Evolutionary conservation across 2,888 invertebrate genomes (phyloP).

Genomic region (Cantharis nigra): DNA sequence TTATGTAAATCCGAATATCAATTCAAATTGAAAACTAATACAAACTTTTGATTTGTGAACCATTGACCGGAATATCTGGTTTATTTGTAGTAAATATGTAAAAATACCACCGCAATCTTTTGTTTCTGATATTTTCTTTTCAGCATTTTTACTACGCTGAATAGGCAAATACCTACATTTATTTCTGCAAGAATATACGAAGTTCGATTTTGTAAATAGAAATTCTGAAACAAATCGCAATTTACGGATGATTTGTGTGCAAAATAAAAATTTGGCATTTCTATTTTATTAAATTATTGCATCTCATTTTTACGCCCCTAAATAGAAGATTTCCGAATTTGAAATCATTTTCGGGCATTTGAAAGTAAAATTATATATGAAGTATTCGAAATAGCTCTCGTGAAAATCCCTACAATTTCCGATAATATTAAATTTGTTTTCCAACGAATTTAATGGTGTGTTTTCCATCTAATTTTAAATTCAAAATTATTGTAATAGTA

Average conservation of each 20-base stretch:
- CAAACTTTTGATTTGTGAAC: background rate
- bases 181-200: background rate
- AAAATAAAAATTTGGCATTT: background rate
- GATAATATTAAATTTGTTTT: no score
- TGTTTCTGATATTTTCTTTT: background rate
- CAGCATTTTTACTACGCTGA: background rate
- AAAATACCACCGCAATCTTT: background rate
- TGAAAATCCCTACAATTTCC: no score
- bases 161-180: background rate
- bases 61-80: background rate
- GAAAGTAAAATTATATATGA: background rate
- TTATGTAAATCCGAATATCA: background rate
- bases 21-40: background rate
- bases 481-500: no score
- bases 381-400: background rate
- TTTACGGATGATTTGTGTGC: background rate
- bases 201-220: background rate
- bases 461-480: no score
- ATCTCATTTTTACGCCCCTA: background rate
- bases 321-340: background rate
- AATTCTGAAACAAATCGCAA: background rate
- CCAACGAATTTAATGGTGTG: no score
- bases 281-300: background rate
- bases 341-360: background rate
- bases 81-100: background rate